phyloP scores from a whole-genome alignment of 2,888 invertebrate species.

The Orthosia gracilis region DNA sequence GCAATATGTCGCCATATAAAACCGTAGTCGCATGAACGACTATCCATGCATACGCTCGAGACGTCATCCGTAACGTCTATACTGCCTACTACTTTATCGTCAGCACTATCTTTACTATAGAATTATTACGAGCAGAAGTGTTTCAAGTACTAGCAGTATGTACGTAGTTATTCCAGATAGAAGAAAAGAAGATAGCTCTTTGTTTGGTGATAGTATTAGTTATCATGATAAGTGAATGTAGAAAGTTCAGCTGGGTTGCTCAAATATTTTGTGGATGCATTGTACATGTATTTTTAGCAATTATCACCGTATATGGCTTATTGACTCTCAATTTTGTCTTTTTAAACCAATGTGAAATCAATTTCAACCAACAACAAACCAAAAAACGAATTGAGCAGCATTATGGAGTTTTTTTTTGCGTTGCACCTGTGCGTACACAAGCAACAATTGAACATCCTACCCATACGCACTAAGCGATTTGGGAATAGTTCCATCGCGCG shows the following conservation, averaged over 20 bases:
- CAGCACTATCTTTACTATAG: slow-evolving; percentile 24
- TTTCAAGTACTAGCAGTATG: slow-evolving; percentile 4
- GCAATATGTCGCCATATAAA: slow-evolving; percentile 3
- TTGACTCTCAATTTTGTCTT: neutral
- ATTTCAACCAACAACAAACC: no score
- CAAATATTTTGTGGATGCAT: neutral
- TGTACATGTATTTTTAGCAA: neutral
- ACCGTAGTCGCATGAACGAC: slow-evolving; percentile 41
- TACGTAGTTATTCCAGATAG: slow-evolving; percentile 17
- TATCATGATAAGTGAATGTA: neutral
- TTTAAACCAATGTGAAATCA: no score
- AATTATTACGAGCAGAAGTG: slow-evolving; percentile 42
- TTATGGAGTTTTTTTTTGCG: no score
- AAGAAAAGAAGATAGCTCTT: slow-evolving; percentile 13
- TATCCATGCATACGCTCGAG: slow-evolving; percentile 52
- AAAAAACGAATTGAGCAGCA: no score
- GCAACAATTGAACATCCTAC: no score
- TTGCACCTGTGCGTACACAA: no score
- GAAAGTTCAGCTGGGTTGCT: neutral
- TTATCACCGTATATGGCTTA: neutral
- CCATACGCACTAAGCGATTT: no score
- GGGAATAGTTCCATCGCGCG: no score
- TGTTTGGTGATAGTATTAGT: neutral
- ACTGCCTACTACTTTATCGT: slow-evolving; percentile 21
- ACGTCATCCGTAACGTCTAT: slow-evolving; percentile 37